Percentiles rank a stretch among this genome's conserved stretches.
These are phyloP conservation scores for Esox lucius DNA, from an alignment of 2,797 vertebrate species.

Conservation along the genomic window DNA sequence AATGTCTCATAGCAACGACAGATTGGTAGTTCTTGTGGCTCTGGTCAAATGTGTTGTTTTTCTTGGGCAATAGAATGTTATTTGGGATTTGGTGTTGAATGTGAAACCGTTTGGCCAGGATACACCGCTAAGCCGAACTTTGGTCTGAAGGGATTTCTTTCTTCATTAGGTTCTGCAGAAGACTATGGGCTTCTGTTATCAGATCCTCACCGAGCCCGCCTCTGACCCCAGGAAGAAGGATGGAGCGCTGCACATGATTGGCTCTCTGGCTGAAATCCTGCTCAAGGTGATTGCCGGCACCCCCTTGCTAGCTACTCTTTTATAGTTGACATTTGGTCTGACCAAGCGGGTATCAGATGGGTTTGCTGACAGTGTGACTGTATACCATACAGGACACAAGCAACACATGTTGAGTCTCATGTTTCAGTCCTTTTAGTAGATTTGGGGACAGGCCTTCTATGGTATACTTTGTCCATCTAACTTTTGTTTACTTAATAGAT, in stretches of 20 bases:
- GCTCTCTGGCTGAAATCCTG: slow-evolving; percentile 96
- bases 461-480: too few species aligned
- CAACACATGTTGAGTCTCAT: too few species aligned
- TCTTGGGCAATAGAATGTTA: not conserved
- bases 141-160: not conserved
- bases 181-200: slow-evolving; percentile 98
- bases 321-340: not conserved
- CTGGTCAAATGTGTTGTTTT: not conserved
- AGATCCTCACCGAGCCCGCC: slow-evolving; percentile 91
- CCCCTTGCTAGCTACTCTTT: not conserved
- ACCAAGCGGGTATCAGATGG: not conserved
- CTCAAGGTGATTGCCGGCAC: slow-evolving; percentile 85
- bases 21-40: too few species aligned
- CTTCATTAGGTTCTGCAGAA: slow-evolving; percentile 89
- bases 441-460: too few species aligned
- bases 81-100: not conserved
- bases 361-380: not conserved
- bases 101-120: not conserved
- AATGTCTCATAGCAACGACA: not conserved
- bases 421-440: too few species aligned
- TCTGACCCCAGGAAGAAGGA: slow-evolving; percentile 98
- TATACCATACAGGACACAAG: too few species aligned
- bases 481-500: not conserved
- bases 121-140: not conserved
- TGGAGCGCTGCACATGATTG: slow-evolving; percentile 98